A percentile compares a stretch with the other conserved stretches of the same genome.
phyloP scores from a whole-genome alignment of 2,797 vertebrate species.

The Harpagifer antarcticus region DNA sequence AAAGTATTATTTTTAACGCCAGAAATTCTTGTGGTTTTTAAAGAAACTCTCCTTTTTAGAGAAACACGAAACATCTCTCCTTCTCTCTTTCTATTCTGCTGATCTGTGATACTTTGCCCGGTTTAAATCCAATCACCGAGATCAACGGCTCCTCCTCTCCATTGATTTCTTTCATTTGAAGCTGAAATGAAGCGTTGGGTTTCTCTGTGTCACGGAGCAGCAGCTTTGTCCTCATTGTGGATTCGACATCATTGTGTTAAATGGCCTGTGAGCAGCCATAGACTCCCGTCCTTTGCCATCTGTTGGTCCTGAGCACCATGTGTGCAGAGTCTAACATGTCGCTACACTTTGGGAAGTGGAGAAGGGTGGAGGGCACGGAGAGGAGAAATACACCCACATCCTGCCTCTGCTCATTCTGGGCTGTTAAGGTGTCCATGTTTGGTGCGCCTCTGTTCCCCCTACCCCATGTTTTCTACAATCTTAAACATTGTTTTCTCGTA shows the following conservation, averaged over 20 bases:
- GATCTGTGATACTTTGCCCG: conserved; percentile 26
- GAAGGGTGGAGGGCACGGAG: conserved; percentile 10
- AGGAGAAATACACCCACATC: conserved; percentile 15
- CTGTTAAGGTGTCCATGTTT: not conserved
- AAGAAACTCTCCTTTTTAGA: no score
- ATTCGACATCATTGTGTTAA: conserved; percentile 46
- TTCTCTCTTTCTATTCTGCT: not conserved
- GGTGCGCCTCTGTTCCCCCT: no score
- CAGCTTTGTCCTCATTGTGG: conserved; percentile 39
- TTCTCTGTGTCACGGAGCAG: conserved; percentile 7
- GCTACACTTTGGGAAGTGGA: conserved; percentile 41
- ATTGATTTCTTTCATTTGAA: conserved; percentile 37
- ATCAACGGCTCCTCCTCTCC: conserved; percentile 1
- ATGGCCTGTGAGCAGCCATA: conserved; percentile 54
- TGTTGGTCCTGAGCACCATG: conserved; percentile 58
- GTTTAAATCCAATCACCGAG: conserved; percentile 28
- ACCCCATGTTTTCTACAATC: no score
- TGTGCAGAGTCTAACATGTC: conserved; percentile 58
- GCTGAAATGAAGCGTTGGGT: conserved; percentile 15
- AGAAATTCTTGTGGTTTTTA: no score
- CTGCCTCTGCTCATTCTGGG: not conserved
- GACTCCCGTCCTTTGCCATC: conserved; percentile 71
- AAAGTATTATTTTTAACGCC: no score
- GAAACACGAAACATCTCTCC: not conserved
- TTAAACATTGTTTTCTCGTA: no score